A percentile compares a stretch with the other conserved stretches of the same genome.
phyloP scores from a whole-genome alignment of 2,888 invertebrate species.

The Melipona bicolor region DNA sequence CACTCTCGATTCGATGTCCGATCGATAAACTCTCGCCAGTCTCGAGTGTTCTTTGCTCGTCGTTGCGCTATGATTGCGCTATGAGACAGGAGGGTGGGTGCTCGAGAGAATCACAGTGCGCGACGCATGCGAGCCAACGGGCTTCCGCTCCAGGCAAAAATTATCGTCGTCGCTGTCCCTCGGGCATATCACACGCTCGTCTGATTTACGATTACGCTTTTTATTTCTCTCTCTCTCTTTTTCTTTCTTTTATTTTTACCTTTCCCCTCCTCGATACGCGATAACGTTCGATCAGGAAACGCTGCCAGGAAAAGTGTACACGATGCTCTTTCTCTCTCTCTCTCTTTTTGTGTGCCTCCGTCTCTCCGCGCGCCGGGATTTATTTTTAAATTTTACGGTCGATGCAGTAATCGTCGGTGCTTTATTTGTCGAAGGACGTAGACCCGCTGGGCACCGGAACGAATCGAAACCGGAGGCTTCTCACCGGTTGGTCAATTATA shows the following conservation, averaged over 20 bases:
- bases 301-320: no score
- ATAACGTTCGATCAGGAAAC: neutral
- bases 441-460: neutral
- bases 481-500: neutral
- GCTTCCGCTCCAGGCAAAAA: neutral
- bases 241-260: neutral
- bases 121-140: conserved; percentile 5
- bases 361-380: neutral
- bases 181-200: conserved; percentile 27
- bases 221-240: no score
- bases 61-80: neutral
- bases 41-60: neutral
- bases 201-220: neutral
- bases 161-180: conserved; percentile 23
- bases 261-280: neutral
- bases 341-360: no score
- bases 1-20: conserved; percentile 45
- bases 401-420: conserved; percentile 9
- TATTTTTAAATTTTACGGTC: conserved; percentile 54
- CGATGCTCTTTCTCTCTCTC: no score
- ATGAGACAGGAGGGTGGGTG: neutral
- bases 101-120: neutral
- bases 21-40: conserved; percentile 28
- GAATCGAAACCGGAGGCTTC: neutral
- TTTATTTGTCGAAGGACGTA: conserved; percentile 37